phyloP scores from a whole-genome alignment of 2,113 vertebrate species.

The Anarhynchus alexandrinus region DNA sequence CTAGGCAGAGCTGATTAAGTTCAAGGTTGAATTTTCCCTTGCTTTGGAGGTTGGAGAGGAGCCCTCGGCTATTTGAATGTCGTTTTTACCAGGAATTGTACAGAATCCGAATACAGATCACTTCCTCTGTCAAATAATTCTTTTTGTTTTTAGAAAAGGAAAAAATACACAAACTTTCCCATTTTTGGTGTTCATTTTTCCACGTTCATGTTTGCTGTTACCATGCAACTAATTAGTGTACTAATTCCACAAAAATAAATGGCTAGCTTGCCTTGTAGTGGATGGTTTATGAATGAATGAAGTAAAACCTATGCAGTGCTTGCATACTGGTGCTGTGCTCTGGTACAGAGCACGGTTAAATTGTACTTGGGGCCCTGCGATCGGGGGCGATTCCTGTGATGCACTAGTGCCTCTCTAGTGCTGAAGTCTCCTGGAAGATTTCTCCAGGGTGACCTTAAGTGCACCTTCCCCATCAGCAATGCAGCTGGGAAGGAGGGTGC shows the following conservation, averaged over 20 bases:
- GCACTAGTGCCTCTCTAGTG: not conserved
- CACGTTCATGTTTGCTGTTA: not conserved
- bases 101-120: not conserved
- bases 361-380: not conserved
- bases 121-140: not conserved
- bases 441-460: conserved; percentile 44
- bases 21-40: not conserved
- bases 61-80: not conserved
- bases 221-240: not conserved
- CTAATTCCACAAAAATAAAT: not conserved
- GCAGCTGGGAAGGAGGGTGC: conserved; percentile 23
- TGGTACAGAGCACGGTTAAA: not conserved
- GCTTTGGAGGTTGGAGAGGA: not conserved
- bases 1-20: not conserved
- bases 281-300: not conserved
- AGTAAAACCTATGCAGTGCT: not conserved
- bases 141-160: not conserved
- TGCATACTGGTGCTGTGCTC: not conserved
- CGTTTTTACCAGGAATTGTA: not conserved
- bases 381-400: not conserved
- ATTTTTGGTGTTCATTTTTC: not conserved
- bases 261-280: not conserved
- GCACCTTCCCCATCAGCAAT: conserved; percentile 39
- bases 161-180: not conserved
- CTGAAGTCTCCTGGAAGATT: not conserved